Evolutionary conservation across 2,797 vertebrate species (phyloP), one percentile per base, ranked within the genome.

Genomic region (Danio kyathit): DNA sequence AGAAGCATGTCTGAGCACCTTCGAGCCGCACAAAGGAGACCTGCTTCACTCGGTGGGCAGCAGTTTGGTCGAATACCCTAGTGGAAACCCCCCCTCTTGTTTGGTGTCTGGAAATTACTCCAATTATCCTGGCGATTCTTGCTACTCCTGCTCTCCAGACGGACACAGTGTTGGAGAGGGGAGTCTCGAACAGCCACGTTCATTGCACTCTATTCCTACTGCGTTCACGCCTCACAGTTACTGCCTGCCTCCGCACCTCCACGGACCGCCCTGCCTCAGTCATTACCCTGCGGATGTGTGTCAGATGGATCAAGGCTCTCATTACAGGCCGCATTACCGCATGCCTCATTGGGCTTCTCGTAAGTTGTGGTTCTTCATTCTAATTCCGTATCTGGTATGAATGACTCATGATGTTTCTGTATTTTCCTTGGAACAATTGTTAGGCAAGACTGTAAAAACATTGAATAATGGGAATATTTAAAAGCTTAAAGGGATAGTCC

Each of bases 111-210:
- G 89, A 43, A 89, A 91, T 81, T 85, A 67, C 79, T 75, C 84
- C 74, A 79, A 86, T 70, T 89, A 82, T 64, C 82, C 81, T 0
- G 85, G 80, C 3, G 86, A 90, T 2, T 87, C 88, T 86, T 85
- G 77, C 67, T 73, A 84, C n/a, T 92, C 90, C 0, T 29, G 59
- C 16, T 89, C 91, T 5, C 84, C 88, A 0, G 69, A 88, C 38
- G 67, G 81, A 2, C 80, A 89, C 75, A 89, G 89, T 87, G 41
- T 69, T 44, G 78, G 80, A 5, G 51, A 86, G n/a, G 80, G 44
- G 51, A 92, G 88, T 86, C 76, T 95, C 14, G 94, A 95, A 86
- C 93, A 90, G 87, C 94, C 94, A 0, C 85, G 81, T 5, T 94
- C 94, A 0, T 88, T 95, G 46, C 93, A 74, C 87, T 95, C 94